Evolutionary conservation across 2,888 invertebrate species (phyloP), one percentile per base, ranked within the genome.

Genomic region (Arge pagana): DNA sequence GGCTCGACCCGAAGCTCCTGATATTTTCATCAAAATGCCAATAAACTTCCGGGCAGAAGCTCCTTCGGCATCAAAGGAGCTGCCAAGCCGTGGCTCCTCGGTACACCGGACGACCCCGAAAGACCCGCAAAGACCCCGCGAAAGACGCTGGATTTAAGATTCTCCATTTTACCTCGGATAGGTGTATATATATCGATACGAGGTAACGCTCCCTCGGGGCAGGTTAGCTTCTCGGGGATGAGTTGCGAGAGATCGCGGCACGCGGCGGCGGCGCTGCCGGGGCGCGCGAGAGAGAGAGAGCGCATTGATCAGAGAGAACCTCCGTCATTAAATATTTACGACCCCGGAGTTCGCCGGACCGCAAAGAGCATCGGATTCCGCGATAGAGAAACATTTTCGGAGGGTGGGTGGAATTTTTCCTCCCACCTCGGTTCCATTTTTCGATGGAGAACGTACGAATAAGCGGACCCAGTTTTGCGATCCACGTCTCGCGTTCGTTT

Each of bases 1-100:
- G n/a, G 45, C 33, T 23, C 33, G 33, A 33, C 45, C 45, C 33
- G 7, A 16, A 45, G 33, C 35, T 35, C 31, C 28, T 53, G 51
- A 49, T 56, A 57, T 53, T 67, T 64, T 58, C 59, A 56, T 67
- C 60, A 56, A 62, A 66, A 63, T 49, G 59, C 53, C 59, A 64
- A 64, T 68, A 67, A 62, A 63, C 64, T 59, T 51, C 43, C 50
- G 52, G 53, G 48, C 37, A 53, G 33, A 50, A 57, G 53, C 53
- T 57, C 57, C 59, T 55, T 50, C 50, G 54, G 45, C 33, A 33
- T 45, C 45, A 45, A 45, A 45, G 45, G 45, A 45, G 21, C 45
- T 45, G 45, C 45, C 45, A 45, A 33, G 31, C 33, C 45, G 33
- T 35, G 45, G 23, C n/a, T n/a, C n/a, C n/a, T n/a, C 16, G 23